These are phyloP conservation scores for Ciona savignyi DNA, from an alignment of 23 tunicate genomes.

Conservation along the genomic window DNA sequence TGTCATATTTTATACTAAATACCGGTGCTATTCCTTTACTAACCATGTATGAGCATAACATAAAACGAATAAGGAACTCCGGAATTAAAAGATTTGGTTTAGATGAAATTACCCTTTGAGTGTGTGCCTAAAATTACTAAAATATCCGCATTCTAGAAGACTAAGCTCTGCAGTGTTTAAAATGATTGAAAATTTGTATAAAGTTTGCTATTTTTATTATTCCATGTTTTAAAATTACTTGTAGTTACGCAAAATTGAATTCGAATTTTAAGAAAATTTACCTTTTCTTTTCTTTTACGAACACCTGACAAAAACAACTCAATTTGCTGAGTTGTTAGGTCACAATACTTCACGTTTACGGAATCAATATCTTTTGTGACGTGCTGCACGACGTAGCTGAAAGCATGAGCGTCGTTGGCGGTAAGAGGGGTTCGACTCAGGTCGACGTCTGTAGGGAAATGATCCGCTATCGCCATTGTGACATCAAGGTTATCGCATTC, in stretches of 20 bases:
- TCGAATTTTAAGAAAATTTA: background rate
- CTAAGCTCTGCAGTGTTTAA: too few species aligned
- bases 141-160: too few species aligned
- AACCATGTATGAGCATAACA: too few species aligned
- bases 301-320: conserved; percentile 1
- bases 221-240: background rate
- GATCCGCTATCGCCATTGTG: conserved; percentile 14
- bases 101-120: too few species aligned
- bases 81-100: too few species aligned
- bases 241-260: background rate
- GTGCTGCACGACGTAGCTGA: conserved; percentile 15
- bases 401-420: conserved; percentile 28
- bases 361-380: conserved; percentile 7
- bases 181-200: too few species aligned
- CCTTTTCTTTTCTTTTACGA: background rate
- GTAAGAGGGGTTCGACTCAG: conserved; percentile 17
- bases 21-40: background rate
- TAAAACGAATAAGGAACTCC: too few species aligned
- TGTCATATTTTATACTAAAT: too few species aligned
- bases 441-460: conserved; percentile 13
- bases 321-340: conserved; percentile 14
- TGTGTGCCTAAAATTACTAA: too few species aligned
- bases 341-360: conserved; percentile 21
- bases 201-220: too few species aligned
- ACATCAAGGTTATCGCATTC: conserved; percentile 31